Base-by-base conservation (phyloP, 64 coral and sea anemone species). In the Actinia tenebrosa region DNA sequence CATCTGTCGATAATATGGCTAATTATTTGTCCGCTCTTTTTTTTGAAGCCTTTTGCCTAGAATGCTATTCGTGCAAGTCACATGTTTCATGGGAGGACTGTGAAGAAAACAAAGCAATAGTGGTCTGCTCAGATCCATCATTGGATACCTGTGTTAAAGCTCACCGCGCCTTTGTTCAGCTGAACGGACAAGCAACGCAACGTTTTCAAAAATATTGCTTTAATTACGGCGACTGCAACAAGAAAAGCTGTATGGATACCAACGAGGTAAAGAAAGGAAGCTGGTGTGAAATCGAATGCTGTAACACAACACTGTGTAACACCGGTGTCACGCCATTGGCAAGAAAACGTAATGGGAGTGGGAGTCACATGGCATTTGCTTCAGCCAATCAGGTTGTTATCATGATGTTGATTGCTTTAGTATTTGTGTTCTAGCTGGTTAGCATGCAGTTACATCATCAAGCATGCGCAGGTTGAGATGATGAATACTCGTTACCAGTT, bases 261-360 rank as follows among this genome's bases (percentile, higher is more conserved):
- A 42, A 80, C 19, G 10, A 16, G 16, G 43, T 26, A 42, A 53
- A 8, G 20, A 80, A 80, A 50, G 78, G 78, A 45, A 80, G 43
- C 43, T 80, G 78, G 78, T 80, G 78, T 80, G 78, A 80, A 7
- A 15, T 80, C 3, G 16, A 53, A 14, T 80, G 78, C 46, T 80
- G 78, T 80, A 80, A 80, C 78, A 46, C 78, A 80, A 80, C 78
- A 43, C 7, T 46, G 44, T 80, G 78, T 46, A 80, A 80, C 46
- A 45, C 43, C 19, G 78, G 78, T 80, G 37, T 23, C 22, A 71
- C 66, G 23, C 66, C 22, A 13, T 71, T 20, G 66, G 66, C 66
- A 9, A 0, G 22, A 11, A 71, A 71, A 27, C 6, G 25, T 71
- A 22, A 22, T 9, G 66, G n/a, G n/a, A 5, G 22, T 4, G 8